Conservation (phyloP, 2,797 vertebrate species). For the Pyrocephalus nanus region DNA sequence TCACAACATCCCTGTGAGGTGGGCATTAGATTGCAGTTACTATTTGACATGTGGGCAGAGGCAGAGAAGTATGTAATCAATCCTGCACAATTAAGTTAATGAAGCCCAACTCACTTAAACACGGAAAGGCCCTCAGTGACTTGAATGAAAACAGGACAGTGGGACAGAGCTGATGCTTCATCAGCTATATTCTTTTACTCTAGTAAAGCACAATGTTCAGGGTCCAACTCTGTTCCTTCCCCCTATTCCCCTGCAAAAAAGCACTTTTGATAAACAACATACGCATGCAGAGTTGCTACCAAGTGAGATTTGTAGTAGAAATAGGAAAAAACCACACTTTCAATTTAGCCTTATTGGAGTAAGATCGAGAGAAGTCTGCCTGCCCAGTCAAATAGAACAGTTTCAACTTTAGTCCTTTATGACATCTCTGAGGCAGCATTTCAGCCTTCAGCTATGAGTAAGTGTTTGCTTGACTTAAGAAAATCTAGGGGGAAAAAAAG, state of each 20-base stretch:
- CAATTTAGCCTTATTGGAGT: background rate
- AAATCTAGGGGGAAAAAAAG: background rate
- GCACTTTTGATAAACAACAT: background rate
- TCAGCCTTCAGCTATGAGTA: background rate
- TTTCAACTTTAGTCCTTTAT: background rate
- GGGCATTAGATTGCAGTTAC: background rate
- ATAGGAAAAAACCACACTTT: background rate
- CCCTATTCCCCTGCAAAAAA: background rate
- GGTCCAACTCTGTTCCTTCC: background rate
- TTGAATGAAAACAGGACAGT: background rate
- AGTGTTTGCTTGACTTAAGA: background rate
- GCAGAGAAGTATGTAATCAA: background rate
- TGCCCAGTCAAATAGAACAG: background rate
- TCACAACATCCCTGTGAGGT: constrained; percentile 53
- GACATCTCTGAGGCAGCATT: background rate
- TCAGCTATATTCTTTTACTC: background rate
- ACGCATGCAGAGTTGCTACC: background rate
- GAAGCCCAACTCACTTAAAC: background rate
- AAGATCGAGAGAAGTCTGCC: background rate
- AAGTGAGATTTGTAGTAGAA: background rate
- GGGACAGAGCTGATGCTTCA: background rate
- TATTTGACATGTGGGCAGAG: background rate
- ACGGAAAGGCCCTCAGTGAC: background rate
- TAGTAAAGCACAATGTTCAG: background rate
- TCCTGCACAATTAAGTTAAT: background rate